phyloP scores from a whole-genome alignment of 2,888 invertebrate species.

The Drosophila testacea region DNA sequence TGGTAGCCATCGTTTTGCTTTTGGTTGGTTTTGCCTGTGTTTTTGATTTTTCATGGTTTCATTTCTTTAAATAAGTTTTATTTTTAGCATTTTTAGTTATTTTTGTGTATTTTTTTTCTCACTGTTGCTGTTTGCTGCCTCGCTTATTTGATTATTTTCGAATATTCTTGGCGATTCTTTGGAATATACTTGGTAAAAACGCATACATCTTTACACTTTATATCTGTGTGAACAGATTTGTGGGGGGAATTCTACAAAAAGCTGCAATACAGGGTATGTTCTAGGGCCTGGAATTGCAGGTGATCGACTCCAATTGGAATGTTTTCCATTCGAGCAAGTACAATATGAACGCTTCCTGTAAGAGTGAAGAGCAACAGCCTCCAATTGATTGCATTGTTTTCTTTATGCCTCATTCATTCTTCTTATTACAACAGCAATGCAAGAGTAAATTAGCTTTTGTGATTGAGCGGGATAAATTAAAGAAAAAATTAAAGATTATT shows the following conservation, averaged over 20 bases:
- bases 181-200: slow-evolving; percentile 60
- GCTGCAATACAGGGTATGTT: slow-evolving; percentile 26
- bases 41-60: slow-evolving; percentile 83
- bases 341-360: not conserved
- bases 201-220: slow-evolving; percentile 20
- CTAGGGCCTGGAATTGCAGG: slow-evolving; percentile 14
- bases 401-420: slow-evolving; percentile 12
- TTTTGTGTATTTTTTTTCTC: slow-evolving; percentile 72
- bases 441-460: slow-evolving; percentile 59
- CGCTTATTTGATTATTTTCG: slow-evolving; percentile 56
- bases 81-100: slow-evolving; percentile 83
- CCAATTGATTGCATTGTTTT: not conserved
- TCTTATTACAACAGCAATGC: slow-evolving; percentile 18
- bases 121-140: slow-evolving; percentile 48
- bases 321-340: not conserved
- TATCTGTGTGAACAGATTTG: slow-evolving; percentile 63
- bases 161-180: slow-evolving; percentile 67
- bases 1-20: slow-evolving; percentile 65
- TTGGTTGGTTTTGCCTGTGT: slow-evolving; percentile 65
- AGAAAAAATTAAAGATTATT: slow-evolving; percentile 42
- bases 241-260: slow-evolving; percentile 16
- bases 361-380: not conserved
- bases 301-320: slow-evolving; percentile 19
- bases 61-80: slow-evolving; percentile 84
- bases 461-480: slow-evolving; percentile 44